Percentiles rank a stretch among this genome's conserved stretches.
Conservation (phyloP, 2,113 vertebrate species). For the Mesoclemmys tuberculata region DNA sequence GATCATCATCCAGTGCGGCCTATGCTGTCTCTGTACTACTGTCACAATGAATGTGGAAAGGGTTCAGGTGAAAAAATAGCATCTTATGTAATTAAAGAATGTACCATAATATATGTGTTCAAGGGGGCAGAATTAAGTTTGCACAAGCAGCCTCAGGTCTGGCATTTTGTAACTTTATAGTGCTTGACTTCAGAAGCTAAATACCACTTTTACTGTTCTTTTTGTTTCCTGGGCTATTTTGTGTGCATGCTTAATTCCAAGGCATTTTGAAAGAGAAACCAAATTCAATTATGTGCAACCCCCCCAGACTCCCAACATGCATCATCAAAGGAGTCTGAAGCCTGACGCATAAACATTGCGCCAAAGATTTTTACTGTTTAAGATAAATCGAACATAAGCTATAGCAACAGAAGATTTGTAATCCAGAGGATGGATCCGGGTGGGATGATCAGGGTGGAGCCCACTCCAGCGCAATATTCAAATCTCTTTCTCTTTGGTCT, state of each 20-base stretch:
- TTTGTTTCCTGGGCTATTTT: too few species aligned
- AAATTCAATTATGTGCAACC: too few species aligned
- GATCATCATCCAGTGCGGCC: neutral
- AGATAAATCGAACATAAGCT: too few species aligned
- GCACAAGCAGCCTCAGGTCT: neutral
- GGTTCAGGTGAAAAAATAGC: neutral
- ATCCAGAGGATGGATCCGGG: too few species aligned
- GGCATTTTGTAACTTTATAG: neutral
- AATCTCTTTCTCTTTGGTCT: too few species aligned
- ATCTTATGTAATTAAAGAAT: neutral
- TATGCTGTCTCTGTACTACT: neutral
- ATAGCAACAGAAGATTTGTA: too few species aligned
- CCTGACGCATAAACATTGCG: neutral
- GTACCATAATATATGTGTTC: neutral
- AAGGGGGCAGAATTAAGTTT: neutral
- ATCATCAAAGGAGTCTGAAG: neutral
- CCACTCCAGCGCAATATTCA: too few species aligned
- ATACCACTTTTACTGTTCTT: neutral
- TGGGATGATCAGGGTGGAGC: too few species aligned
- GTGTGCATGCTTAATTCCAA: too few species aligned
- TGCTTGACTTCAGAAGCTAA: neutral
- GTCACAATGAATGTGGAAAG: fast-evolving
- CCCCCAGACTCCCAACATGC: neutral
- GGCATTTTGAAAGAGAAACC: too few species aligned
- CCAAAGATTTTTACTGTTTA: neutral